Evolutionary conservation across 2,113 vertebrate species (phyloP), one percentile per base, ranked within the genome.

Genomic region (Paracanthobrama guichenoti): DNA sequence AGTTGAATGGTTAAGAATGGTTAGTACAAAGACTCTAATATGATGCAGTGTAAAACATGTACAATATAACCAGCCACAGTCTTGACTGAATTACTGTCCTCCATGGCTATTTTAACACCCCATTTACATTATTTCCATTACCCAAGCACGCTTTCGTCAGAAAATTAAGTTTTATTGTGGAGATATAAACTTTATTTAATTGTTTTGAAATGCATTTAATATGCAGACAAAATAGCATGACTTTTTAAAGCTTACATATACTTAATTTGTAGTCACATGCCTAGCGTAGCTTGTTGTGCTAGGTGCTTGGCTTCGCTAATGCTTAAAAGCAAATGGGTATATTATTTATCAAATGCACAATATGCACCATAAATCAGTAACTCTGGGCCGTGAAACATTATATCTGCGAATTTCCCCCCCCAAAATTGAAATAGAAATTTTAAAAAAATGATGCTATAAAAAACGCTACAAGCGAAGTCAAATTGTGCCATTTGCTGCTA

Each of bases 1-100:
- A 79, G 8, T 48, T 79, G 39, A 64, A 79, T 79, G 59, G 13
- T 62, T 16, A 11, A 48, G 42, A 80, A 46, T 79, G 77, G 16
- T 16, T 46, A 9, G 3, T 46, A 28, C 13, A 64, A n/a, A 42
- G 8, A 28, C 35, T 39, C 7, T 44, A n/a, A 64, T 66, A 66
- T 66, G 42, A 80, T 28, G n/a, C 44, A 13, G 60, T 50, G 26
- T 80, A 67, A 67, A 80, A 31, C 44, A 31, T 67, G 35, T 62
- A 79, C 11, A 39, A 62, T 44, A 24, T 26, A 67, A 44, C 16
- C 50, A 69, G 31, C 31, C 53, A 18, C 77, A 39, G 31, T 11
- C 42, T 14, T 35, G 35, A 26, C 16, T 3, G 39, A 24, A 14
- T 20, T 22, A 28, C 3, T 39, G 35, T 39, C 59, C 26, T 39